Evolutionary conservation across 2,888 invertebrate species (phyloP), one percentile per base, ranked within the genome.

Genomic region (Iphiclides podalirius): DNA sequence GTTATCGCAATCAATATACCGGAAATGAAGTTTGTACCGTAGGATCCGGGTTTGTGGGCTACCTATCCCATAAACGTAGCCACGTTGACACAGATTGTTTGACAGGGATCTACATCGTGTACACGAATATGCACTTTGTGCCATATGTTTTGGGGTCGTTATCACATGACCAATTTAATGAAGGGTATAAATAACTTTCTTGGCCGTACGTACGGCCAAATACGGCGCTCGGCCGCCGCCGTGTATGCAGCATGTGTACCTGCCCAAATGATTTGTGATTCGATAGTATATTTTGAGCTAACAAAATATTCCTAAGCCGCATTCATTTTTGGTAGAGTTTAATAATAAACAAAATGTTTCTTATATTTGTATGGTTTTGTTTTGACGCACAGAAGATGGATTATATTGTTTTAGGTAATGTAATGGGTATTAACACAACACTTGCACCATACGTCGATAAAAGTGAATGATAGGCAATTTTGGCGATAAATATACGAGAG

Each of bases 221-320:
- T 58, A 60, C 53, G 53, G 52, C 56, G 54, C 57, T n/a, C n/a
- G n/a, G n/a, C n/a, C 44, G 52, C 42, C 28, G 38, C 43, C 45
- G 51, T 40, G 52, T 52, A 49, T 51, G 46, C 43, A 44, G 45
- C 52, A 61, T 65, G 66, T 67, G 64, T 74, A 79, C 79, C 76
- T 80, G 78, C 67, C 59, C 55, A 58, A 73, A 72, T 77, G 79
- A 82, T 81, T 78, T 75, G 76, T 78, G 71, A 68, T 64, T 62
- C 70, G 80, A 82, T 80, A 84, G 79, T 48, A 82, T 85, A 85
- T 88, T 87, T 79, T 63, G 64, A 75, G 75, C 72, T 71, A 77
- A 72, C 70, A 64, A 79, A 84, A 82, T 80, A 80, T 75, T 71
- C 71, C 69, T 60, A 69, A 57, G 61, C 72, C 69, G 75, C 77